These are phyloP conservation scores for Caenorhabditis remanei DNA, from an alignment of 1,140 invertebrate species.

Conservation along the genomic window DNA sequence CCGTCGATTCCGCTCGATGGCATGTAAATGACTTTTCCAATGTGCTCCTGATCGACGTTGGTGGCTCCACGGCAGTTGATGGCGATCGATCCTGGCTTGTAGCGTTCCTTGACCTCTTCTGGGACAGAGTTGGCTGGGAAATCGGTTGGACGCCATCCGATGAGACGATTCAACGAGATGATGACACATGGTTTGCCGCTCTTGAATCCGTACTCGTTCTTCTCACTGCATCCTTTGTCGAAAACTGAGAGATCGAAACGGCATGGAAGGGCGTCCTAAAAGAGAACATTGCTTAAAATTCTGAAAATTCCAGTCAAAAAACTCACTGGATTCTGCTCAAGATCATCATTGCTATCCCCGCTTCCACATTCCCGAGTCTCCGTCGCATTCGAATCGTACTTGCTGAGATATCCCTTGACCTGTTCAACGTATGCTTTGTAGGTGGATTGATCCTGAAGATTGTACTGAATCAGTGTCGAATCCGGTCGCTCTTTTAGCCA, in stretches of 20 bases:
- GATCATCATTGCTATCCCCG: constrained; percentile 44
- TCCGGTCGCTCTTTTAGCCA: constrained; percentile 76
- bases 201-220: constrained; percentile 73
- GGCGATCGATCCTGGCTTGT: constrained; percentile 73
- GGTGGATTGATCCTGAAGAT: constrained; percentile 66
- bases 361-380: constrained; percentile 70
- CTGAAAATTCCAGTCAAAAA: too few relatives aligned
- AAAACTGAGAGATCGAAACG: constrained; percentile 70
- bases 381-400: constrained; percentile 70
- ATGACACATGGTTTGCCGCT: constrained; percentile 74
- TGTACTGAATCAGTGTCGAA: constrained; percentile 76
- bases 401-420: constrained; percentile 69
- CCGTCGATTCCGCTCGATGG: constrained; percentile 74
- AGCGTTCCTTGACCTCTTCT: constrained; percentile 70
- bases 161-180: constrained; percentile 76
- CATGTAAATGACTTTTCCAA: constrained; percentile 72
- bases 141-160: constrained; percentile 74
- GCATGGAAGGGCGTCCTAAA: constrained; percentile 69
- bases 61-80: constrained; percentile 75
- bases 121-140: constrained; percentile 69
- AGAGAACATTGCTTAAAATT: too few relatives aligned
- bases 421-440: constrained; percentile 70
- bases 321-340: constrained; percentile 14
- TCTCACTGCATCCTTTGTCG: constrained; percentile 68
- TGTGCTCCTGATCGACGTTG: constrained; percentile 72